Conservation (phyloP, 1,140 invertebrate genomes). For the Maconellicoccus hirsutus region DNA sequence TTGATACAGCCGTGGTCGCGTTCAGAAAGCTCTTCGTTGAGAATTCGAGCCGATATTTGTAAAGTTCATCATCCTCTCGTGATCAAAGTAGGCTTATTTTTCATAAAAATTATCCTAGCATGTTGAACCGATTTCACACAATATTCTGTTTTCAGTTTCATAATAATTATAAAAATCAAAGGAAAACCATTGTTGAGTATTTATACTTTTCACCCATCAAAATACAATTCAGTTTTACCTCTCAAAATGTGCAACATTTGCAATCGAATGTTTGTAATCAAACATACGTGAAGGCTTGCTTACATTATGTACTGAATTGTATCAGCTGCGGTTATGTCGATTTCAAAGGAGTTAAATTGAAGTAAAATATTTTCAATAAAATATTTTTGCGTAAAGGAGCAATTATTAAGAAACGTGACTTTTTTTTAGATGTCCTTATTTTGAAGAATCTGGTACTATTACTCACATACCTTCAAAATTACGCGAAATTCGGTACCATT, state of each 20-base stretch:
- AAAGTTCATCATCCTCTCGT: slow-evolving; percentile 44
- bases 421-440: neutral
- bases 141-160: neutral
- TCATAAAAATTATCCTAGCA: neutral
- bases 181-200: slow-evolving; percentile 46
- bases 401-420: neutral
- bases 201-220: slow-evolving; percentile 56
- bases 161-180: neutral
- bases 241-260: slow-evolving; percentile 37
- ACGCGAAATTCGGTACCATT: slow-evolving; percentile 53
- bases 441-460: neutral
- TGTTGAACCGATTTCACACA: neutral
- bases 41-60: slow-evolving; percentile 44
- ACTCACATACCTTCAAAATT: neutral
- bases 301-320: slow-evolving; percentile 47
- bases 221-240: slow-evolving; percentile 53
- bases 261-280: slow-evolving; percentile 30
- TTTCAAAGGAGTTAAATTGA: slow-evolving; percentile 49
- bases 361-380: slow-evolving; percentile 36
- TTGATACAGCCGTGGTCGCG: slow-evolving; percentile 43
- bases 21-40: slow-evolving; percentile 41
- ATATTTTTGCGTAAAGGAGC: too few species aligned
- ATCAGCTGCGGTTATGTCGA: slow-evolving; percentile 48
- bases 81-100: slow-evolving; percentile 32
- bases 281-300: slow-evolving; percentile 35